Base-by-base conservation (phyloP, 2,113 vertebrate species). In the Ophiodon elongatus region DNA sequence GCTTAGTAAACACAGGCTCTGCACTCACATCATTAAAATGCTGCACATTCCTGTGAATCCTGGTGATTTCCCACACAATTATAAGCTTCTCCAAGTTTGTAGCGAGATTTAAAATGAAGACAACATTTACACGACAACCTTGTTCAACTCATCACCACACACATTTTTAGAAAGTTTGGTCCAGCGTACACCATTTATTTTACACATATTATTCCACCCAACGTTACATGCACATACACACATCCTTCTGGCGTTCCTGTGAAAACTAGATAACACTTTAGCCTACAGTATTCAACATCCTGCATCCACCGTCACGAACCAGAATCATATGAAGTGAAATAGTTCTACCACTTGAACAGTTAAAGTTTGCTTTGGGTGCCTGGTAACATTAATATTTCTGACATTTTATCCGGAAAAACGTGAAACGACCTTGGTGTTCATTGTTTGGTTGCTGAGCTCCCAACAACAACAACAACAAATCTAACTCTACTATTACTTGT, bases 141-240 rank as follows among this genome's bases (percentile, higher is more conserved):
- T 83, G 65, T 76, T 87, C 80, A 86, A 72, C 76, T 87, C 82
- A 60, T 79, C 71, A 76, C 23, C 76, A 67, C 41, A 57, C 80
- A 88, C 66, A 79, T 56, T 57, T 62, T 57, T 83, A 50, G 74
- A 80, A 89, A 80, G 68, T 89, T 91, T 89, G 89, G 91, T 89
- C 85, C 87, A 73, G 66, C 62, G 71, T 57, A 83, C 77, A 85
- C 69, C 70, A 71, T 76, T 76, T 70, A 87, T 80, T 83, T 87
- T 74, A 80, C 71, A 86, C 62, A 67, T 27, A 52, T 82, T 80
- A 85, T 35, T 79, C 84, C 83, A 84, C n/a, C 63, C 59, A 84
- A 14, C 17, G 43, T 73, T 70, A 63, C 86, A 89, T 85, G 85
- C 87, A 92, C 62, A 54, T 63, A 85, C 82, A 86, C 73, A 83